Percentiles rank a stretch among this genome's conserved stretches.
phyloP scores from a whole-genome alignment of 2,113 vertebrate genomes.

The Siphamia tubifer region DNA sequence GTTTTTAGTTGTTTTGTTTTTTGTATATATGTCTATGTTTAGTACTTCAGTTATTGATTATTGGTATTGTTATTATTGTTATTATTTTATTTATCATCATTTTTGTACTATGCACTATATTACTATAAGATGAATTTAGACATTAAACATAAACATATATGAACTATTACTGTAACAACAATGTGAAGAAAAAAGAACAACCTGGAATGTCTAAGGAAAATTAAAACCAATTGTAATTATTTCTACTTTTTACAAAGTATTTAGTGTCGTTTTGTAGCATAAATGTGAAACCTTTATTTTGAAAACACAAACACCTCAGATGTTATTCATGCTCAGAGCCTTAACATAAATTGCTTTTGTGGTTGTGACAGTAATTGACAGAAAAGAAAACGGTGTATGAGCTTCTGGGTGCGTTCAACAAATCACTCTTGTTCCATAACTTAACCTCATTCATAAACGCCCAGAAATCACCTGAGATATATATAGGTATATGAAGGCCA shows the following conservation, averaged over 20 bases:
- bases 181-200: too few species aligned
- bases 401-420: constrained; percentile 31
- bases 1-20: too few species aligned
- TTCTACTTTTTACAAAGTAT: constrained; percentile 33
- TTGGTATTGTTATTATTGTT: too few species aligned
- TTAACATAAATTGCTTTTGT: constrained; percentile 69
- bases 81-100: too few species aligned
- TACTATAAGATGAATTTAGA: too few species aligned
- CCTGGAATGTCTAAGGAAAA: too few species aligned
- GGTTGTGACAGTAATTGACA: constrained; percentile 72
- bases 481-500: constrained; percentile 9
- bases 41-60: too few species aligned
- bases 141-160: too few species aligned
- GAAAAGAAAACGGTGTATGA: constrained; percentile 59
- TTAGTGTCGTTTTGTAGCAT: constrained; percentile 5
- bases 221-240: constrained; percentile 50
- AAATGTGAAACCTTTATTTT: constrained; percentile 66
- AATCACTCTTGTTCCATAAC: constrained; percentile 29
- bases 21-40: too few species aligned
- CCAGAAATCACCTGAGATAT: constrained; percentile 4
- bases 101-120: too few species aligned
- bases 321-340: constrained; percentile 67
- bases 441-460: constrained; percentile 33
- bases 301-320: constrained; percentile 55
- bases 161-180: too few species aligned